These are phyloP conservation scores for Platycheirus rosarum DNA, from an alignment of 2,888 invertebrate genomes.

Conservation along the genomic window DNA sequence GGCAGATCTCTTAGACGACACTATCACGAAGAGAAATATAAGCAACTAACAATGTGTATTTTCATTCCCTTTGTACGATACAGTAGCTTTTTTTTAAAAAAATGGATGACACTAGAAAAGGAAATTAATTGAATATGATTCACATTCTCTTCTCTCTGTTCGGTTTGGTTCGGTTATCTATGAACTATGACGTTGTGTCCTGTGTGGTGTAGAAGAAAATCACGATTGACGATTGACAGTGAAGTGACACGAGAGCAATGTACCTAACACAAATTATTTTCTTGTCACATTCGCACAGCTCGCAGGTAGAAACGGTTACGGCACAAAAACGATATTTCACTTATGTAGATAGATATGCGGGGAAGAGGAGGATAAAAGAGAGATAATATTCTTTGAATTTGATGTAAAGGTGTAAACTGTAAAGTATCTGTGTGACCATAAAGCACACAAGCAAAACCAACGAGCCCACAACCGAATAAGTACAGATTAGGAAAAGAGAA, in stretches of 20 bases:
- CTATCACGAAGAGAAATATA: conserved; percentile 26
- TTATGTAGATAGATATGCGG: conserved; percentile 39
- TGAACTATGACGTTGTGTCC: conserved; percentile 58
- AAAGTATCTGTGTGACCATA: conserved; percentile 27
- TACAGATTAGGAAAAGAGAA: conserved; percentile 11
- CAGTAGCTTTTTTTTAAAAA: not conserved
- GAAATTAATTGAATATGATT: conserved; percentile 28
- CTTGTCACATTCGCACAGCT: conserved; percentile 10
- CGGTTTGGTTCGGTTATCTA: conserved; percentile 49
- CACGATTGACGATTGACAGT: conserved; percentile 5
- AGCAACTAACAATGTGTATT: conserved; percentile 22
- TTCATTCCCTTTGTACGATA: conserved; percentile 26
- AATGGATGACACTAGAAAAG: conserved; percentile 47
- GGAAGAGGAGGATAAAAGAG: conserved; percentile 11
- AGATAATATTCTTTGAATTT: conserved; percentile 19
- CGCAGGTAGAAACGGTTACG: conserved; percentile 8
- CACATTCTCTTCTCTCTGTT: conserved; percentile 29
- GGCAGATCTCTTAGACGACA: conserved; percentile 11
- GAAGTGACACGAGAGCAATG: conserved; percentile 33
- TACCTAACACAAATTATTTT: conserved; percentile 28
- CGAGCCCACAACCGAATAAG: not conserved
- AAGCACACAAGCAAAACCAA: not conserved
- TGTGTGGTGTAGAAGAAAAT: conserved; percentile 27
- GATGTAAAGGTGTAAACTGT: conserved; percentile 32
- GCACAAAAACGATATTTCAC: conserved; percentile 1